Base-by-base conservation (phyloP, 2,888 invertebrate genomes). In the Synanthedon tipuliformis region DNA sequence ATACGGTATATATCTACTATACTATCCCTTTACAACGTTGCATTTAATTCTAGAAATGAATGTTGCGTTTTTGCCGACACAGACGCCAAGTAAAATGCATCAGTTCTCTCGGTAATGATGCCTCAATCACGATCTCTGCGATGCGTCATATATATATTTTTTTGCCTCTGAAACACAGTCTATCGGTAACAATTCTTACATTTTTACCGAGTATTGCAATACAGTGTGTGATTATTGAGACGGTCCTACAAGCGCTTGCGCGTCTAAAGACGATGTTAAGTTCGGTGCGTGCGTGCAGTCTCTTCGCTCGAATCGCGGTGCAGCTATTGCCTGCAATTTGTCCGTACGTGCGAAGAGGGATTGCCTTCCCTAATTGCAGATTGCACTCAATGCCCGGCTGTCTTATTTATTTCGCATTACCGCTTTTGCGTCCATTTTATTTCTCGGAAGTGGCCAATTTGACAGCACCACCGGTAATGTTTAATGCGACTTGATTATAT, bases 281-380 rank as follows among this genome's bases (percentile, higher is more conserved):
- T 13, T 15, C 15, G 45, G 45, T n/a, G 45, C 13, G 45, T 45
- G 45, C 45, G 45, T 45, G 45, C 45, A 45, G 57, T 65, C 64
- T 62, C 63, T 63, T 61, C 60, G 61, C 57, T 62, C 54, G 55
- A 59, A 56, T 56, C 48, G 59, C 59, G 56, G 57, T 65, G 61
- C 64, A 65, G 58, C 68, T 66, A 66, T 68, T 68, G 71, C 68
- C 68, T 61, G 81, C 78, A 85, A 86, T 86, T 85, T 84, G 74
- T 75, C 62, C 73, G 79, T 82, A 85, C 83, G 85, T 83, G 85
- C 53, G 75, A 81, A 78, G 65, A 73, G 68, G 73, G 73, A 75
- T 78, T 73, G 76, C 77, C 71, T 75, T 62, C 66, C 73, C 66
- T 83, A 81, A 85, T 84, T 82, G 76, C 61, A 56, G 59, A 41